Conservation (phyloP, 1,140 invertebrate genomes). For the Platorchestia sp. region DNA sequence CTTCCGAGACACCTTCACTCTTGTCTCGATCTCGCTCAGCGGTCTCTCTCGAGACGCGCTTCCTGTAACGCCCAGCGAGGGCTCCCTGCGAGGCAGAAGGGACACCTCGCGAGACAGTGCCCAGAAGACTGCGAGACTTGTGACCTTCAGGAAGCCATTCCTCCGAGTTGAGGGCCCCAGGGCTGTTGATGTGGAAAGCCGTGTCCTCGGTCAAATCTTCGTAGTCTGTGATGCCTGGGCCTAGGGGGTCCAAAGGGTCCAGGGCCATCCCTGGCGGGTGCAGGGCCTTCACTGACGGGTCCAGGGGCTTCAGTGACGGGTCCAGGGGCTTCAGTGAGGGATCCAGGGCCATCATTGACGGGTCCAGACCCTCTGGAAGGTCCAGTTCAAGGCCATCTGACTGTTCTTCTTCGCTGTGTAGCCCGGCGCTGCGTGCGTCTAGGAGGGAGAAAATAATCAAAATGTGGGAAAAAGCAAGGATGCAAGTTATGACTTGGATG, state of each 20-base stretch:
- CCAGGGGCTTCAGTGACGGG: neutral
- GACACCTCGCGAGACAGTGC: neutral
- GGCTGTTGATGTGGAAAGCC: neutral
- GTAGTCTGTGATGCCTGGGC: neutral
- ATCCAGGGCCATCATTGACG: no score
- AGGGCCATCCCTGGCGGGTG: no score
- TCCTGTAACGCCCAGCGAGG: neutral
- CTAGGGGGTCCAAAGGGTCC: neutral
- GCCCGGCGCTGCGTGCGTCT: neutral
- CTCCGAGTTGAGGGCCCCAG: neutral
- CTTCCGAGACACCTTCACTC: neutral
- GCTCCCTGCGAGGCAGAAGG: no score
- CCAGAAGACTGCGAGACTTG: neutral
- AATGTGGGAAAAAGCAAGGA: neutral
- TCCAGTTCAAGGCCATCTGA: neutral
- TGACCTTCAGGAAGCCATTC: neutral
- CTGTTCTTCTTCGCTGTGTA: constrained; percentile 2
- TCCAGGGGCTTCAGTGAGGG: no score
- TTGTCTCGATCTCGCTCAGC: neutral
- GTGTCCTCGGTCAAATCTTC: neutral
- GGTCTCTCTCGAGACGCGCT: constrained; percentile 13
- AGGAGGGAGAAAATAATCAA: neutral
- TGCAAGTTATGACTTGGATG: neutral
- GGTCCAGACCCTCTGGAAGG: neutral
- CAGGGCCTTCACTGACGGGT: no score